Evolutionary conservation across 2,888 invertebrate genomes (phyloP), one percentile per base, ranked within the genome.

Genomic region (Trimorus sp.): DNA sequence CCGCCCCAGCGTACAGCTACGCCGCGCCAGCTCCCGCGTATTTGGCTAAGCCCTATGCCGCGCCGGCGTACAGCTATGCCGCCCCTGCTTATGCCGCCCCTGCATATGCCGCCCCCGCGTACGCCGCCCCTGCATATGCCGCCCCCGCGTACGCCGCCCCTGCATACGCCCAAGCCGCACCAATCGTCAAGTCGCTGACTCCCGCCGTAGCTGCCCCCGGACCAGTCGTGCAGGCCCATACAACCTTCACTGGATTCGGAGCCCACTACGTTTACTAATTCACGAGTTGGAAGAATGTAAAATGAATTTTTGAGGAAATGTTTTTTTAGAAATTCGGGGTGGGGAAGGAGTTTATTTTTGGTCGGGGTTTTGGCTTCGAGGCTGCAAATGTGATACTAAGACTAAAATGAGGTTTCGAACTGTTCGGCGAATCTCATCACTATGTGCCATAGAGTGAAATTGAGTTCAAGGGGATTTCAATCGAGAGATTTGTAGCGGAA

Each of bases 171-270:
- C 74, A 48, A 65, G 79, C 79, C 42, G 76, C 85, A 51, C 82
- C 82, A 79, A 26, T 78, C 53, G 49, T 79, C 36, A 82, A 83
- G 36, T 58, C 85, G 60, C 7, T 51, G 14, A 75, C 83, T 14
- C 76, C 77, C 66, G 79, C 84, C 8, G 79, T 79, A 40, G 77
- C 82, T 76, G 82, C 83, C 63, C 84, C 68, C 56, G 73, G 66
- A 79, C 79, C 83, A 40, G 85, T 86, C 11, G 84, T 86, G 45
- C 26, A 26, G 26, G 78, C 85, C 11, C 85, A 85, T 82, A 84
- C 86, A 37, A 83, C 85, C 85, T 95, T 95, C 93, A 93, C 92
- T 85, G 95, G 63, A 48, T 63, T 63, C 63, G 63, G 63, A n/a
- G 63, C 63, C 14, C 63, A 63, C 63, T 63, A 63, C 11, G 63